Base-by-base conservation (phyloP, 1,140 invertebrate species). In the Caenorhabditis inopinata region DNA sequence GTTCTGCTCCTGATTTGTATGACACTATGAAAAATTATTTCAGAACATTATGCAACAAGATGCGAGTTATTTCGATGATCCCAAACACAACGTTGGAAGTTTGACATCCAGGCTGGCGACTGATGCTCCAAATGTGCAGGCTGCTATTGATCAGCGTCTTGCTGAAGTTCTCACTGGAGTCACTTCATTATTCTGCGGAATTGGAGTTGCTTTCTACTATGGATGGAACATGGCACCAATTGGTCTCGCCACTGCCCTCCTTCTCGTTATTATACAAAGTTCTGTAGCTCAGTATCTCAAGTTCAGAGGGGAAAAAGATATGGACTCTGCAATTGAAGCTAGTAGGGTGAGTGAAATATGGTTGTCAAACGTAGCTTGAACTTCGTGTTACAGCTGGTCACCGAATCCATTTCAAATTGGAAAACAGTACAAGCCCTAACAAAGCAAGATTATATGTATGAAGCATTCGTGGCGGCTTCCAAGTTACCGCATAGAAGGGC, bases 71-170 rank as follows among this genome's bases (percentile, higher is more conserved):
- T 92, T 90, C 88, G 91, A 91, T 86, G 86, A 90, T 58, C 83
- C 86, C 7, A 85, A 88, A 16, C 90, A 91, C 83, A 51, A 49
- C 27, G 85, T 89, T 48, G 91, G 91, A 27, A 89, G 89, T 45
- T 80, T 91, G 47, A 88, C 89, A 16, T 89, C 90, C 6, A 83
- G 91, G 74, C 86, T 91, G 21, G 87, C 91, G 9, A 90, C 89
- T 16, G 91, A 91, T 86, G 90, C 91, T 51, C 89, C 90, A 46
- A 89, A 89, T 81, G 89, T 91, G 7, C 90, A 91, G 84, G 90
- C 90, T 82, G 90, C 90, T 6, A 89, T 91, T 73, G 90, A 87
- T 76, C 86, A 87, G 21, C 85, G 90, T 80, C 78, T 91, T 12
- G 90, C 90, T 1, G 87, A 85, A 14, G 78, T 90, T 2, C 80